Evolutionary conservation across 2,113 vertebrate genomes (phyloP), one percentile per base, ranked within the genome.

Genomic region (Beaufortia kweichowensis): DNA sequence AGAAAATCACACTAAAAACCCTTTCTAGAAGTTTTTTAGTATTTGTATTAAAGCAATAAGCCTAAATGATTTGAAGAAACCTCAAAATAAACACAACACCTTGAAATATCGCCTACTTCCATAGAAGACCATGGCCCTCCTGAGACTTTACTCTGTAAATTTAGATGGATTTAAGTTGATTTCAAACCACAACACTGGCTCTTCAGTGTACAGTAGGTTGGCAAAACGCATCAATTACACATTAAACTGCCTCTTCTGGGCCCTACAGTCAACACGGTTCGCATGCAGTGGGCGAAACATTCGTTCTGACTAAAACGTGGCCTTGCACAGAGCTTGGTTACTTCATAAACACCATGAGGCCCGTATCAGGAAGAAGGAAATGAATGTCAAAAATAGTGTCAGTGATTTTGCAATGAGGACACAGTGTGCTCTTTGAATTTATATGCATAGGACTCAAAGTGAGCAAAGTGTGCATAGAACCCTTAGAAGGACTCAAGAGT

Each of bases 121-220:
- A n/a, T n/a, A 73, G 65, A 68, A 59, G 46, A 17, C 71, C 35
- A 76, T 81, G 74, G 76, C 83, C 76, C 78, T 75, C 82, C 76
- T 75, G 84, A 89, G 83, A 86, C 80, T 46, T 66, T 72, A 74
- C 24, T 85, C 85, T 84, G 85, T 87, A 81, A 91, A 80, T 73
- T 75, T 43, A 67, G n/a, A 46, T 35, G 66, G 82, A 75, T 86
- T 81, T 55, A 39, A 83, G 35, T 65, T 35, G 46, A 83, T 66
- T 56, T 63, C 39, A 69, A 43, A 60, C 11, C 55, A 75, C 57
- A 78, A 67, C 73, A 80, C 48, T 43, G 70, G 71, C 75, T 76
- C 66, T 31, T 56, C 75, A 75, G 81, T 7, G 3, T 29, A 79
- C 53, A n/a, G n/a, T n/a, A n/a, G n/a, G 61, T 75, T 15, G 48